Evolutionary conservation across 2,113 vertebrate species (phyloP), one percentile per base, ranked within the genome.

Genomic region (Charadrius vociferus): DNA sequence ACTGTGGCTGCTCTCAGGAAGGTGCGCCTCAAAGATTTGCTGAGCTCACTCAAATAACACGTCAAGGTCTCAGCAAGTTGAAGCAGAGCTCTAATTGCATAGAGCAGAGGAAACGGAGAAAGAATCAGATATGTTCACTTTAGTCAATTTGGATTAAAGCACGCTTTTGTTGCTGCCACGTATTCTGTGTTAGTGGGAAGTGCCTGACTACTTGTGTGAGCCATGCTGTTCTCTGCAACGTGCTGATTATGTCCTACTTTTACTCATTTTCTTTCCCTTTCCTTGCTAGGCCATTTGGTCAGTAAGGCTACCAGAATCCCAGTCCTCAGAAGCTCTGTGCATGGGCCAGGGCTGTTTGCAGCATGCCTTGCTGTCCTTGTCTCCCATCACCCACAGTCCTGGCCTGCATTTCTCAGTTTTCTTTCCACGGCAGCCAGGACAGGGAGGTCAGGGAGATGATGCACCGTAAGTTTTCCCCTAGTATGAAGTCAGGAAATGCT

Each of bases 1-100:
- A 26, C 61, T 45, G n/a, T 66, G 49, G 32, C 71, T 95, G 79
- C 91, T 90, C n/a, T 88, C 67, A 67, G 77, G 58, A 73, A 91
- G 55, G 50, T 70, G 82, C 84, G 56, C 52, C 61, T 70, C 77
- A 50, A 61, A 73, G 59, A 43, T 49, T 30, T 49, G 10, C 41
- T 93, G 72, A 93, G 37, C 50, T 74, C 32, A 66, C 62, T 81
- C 52, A 93, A 65, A 66, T 63, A 84, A 20, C 21, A 29, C 12
- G 47, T 79, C 50, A 56, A 47, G 52, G 43, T 4, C 49, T 90
- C 37, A n/a, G 53, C 19, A 45, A 49, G 36, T 11, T 53, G 85
- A 63, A 73, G 19, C 2, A 37, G 53, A 68, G 36, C 24, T 67
- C 22, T 80, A 36, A 52, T 62, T 58, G 37, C 50, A 26, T 20